Evolutionary conservation across 2,888 invertebrate genomes (phyloP), one percentile per base, ranked within the genome.

Genomic region (Drosophila paracracens): DNA sequence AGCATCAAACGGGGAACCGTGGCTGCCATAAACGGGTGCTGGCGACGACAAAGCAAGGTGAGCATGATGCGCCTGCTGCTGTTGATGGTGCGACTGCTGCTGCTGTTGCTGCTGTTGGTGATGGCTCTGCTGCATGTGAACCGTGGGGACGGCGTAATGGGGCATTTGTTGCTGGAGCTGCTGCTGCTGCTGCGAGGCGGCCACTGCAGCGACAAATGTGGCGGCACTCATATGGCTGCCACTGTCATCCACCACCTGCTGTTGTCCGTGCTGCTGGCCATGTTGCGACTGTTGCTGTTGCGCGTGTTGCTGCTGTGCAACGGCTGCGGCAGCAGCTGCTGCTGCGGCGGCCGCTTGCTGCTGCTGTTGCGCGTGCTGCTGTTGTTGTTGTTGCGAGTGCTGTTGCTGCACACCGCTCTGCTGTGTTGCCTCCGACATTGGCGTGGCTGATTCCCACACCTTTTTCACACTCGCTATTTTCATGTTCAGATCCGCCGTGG

Each of bases 391-490:
- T 3, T 76, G 74, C 25, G 66, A 56, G 27, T 74, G 74, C 2
- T 76, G 82, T 61, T 91, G 57, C 83, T 85, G 75, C 72, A 91
- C 65, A 33, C 79, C 77, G 31, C 81, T 74, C 65, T 66, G 63
- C 67, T 91, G 88, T 33, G 83, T 68, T 87, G 91, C 43, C 90
- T 89, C 64, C 21, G 96, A 95, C 95, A 95, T 96, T 6, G 94
- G 94, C 16, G 94, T 94, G 2, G 94, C 94, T 76, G 92, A 95
- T 90, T 97, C 97, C 97, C 97, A 97, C 25, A 96, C 96, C 88
- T 94, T 92, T 93, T 98, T 98, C 52, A 98, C 98, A 77, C 98
- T 97, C 43, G 98, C 98, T 85, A 98, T 98, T 94, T 98, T 98
- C 94, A 97, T 95, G 94, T 98, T 98, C 81, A 98, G 95, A 93